These are phyloP conservation scores for Cabera pusaria DNA, from an alignment of 2,888 invertebrate genomes.

Conservation along the genomic window DNA sequence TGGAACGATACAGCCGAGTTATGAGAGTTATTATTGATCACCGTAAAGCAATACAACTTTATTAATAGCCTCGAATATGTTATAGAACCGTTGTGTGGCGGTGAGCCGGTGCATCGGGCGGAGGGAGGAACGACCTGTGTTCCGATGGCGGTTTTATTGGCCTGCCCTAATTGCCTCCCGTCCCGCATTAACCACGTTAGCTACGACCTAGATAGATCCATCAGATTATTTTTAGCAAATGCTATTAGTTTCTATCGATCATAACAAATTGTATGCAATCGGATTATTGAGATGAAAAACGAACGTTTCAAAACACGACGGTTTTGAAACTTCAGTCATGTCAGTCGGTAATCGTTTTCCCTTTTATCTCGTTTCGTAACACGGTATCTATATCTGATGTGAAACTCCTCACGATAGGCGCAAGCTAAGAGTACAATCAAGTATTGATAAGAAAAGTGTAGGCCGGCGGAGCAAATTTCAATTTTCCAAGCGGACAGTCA, in stretches of 20 bases:
- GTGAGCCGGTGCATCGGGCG: constrained; percentile 28
- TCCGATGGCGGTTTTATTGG: constrained; percentile 67
- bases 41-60: constrained; percentile 17
- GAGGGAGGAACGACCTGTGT: constrained; percentile 53
- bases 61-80: constrained; percentile 22
- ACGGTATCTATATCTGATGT: constrained; percentile 21
- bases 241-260: constrained; percentile 7
- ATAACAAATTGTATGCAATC: constrained; percentile 4
- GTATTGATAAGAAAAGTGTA: constrained; percentile 36
- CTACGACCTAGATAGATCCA: constrained; percentile 57
- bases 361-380: no score
- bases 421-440: constrained; percentile 42
- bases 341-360: no score
- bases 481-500: constrained; percentile 65
- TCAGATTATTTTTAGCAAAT: constrained; percentile 25
- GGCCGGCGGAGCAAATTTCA: constrained; percentile 52
- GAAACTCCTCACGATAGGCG: constrained; percentile 36
- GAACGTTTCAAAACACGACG: no score
- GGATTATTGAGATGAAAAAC: constrained; percentile 2
- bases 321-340: no score
- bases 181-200: constrained; percentile 62
- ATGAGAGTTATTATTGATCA: constrained; percentile 21
- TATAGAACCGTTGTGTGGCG: constrained; percentile 11
- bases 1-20: constrained; percentile 13
- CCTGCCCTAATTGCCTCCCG: constrained; percentile 72